phyloP scores from a whole-genome alignment of 1,140 invertebrate genomes.

The Cylas formicarius region DNA sequence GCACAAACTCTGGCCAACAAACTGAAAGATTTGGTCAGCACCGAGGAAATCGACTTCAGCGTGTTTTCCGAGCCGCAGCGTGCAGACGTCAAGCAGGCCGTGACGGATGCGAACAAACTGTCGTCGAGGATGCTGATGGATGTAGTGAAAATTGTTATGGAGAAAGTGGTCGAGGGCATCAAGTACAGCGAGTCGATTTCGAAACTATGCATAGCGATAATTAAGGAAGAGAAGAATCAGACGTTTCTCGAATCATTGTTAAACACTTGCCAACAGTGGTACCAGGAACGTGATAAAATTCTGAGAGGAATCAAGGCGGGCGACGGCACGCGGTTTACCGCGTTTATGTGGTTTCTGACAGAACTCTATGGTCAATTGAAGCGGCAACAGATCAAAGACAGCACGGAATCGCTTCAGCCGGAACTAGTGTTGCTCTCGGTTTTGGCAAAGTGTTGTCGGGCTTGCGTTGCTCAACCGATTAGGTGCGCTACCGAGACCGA shows the following conservation, averaged over 20 bases:
- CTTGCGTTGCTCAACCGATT: conserved; percentile 70
- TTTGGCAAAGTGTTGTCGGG: conserved; percentile 76
- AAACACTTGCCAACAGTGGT: conserved; percentile 85
- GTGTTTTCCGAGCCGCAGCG: conserved; percentile 66
- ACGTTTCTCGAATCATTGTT: conserved; percentile 82
- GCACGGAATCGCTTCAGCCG: conserved; percentile 61
- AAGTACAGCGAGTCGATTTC: conserved; percentile 72
- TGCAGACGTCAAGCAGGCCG: conserved; percentile 60
- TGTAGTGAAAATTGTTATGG: conserved; percentile 70
- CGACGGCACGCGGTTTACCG: conserved; percentile 61
- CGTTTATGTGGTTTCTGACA: conserved; percentile 80
- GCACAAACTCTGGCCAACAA: conserved; percentile 43
- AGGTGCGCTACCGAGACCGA: conserved; percentile 74
- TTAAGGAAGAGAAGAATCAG: conserved; percentile 77
- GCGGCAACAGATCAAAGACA: conserved; percentile 59
- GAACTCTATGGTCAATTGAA: conserved; percentile 84
- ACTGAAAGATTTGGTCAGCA: conserved; percentile 50
- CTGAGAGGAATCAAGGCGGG: conserved; percentile 45
- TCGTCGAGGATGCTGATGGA: conserved; percentile 75
- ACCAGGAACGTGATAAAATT: conserved; percentile 71
- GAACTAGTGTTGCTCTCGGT: conserved; percentile 68
- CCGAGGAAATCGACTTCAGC: conserved; percentile 66
- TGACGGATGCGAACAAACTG: conserved; percentile 74
- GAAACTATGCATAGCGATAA: conserved; percentile 73
- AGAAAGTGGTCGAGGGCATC: conserved; percentile 68